Conservation (phyloP, 1,140 invertebrate species). For the Sycobia sp. region DNA sequence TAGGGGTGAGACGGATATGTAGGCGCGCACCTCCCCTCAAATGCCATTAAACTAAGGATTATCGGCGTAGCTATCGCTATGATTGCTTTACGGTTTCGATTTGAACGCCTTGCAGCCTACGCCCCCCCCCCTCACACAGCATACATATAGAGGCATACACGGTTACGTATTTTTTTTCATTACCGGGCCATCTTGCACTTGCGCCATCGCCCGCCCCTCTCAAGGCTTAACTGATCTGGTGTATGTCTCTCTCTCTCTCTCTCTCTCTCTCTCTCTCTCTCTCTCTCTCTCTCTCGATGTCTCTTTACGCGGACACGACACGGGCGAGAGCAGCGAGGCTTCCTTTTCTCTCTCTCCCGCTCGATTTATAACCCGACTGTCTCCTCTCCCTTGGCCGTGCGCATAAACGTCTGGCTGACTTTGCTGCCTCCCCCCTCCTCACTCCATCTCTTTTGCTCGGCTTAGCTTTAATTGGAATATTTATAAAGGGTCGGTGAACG, state of each 20-base stretch:
- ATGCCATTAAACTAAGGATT: conserved; percentile 35
- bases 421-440: conserved; percentile 13
- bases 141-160: too few species aligned
- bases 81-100: conserved; percentile 26
- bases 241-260: neutral
- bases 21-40: neutral
- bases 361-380: too few species aligned
- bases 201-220: too few species aligned
- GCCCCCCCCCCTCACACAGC: too few species aligned
- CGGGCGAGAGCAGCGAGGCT: too few species aligned
- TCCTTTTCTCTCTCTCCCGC: too few species aligned
- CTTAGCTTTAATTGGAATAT: conserved; percentile 31
- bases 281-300: neutral
- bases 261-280: conserved; percentile 1
- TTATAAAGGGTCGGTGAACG: conserved; percentile 18
- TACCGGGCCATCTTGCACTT: too few species aligned
- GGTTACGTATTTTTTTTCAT: too few species aligned
- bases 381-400: conserved; percentile 10
- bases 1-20: neutral
- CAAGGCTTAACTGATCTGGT: too few species aligned
- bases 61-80: conserved; percentile 33
- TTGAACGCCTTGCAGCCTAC: too few species aligned
- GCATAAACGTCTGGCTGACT: neutral
- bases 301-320: too few species aligned
- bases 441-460: conserved; percentile 22